Conservation (phyloP, 2,113 vertebrate species). For the Osmerus mordax region DNA sequence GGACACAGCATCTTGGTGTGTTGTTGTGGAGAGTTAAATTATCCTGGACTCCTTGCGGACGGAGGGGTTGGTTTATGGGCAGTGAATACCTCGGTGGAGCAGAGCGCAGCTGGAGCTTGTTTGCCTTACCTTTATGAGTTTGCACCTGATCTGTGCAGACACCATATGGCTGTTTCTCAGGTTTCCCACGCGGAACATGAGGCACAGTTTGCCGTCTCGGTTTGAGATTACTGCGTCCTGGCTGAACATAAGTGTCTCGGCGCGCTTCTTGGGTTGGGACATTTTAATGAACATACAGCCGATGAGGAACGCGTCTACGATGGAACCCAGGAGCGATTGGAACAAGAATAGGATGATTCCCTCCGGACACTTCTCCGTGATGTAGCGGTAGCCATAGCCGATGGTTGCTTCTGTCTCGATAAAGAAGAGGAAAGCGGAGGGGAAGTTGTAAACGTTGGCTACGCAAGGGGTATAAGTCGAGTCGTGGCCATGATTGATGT, state of each 20-base stretch:
- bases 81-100: constrained; percentile 3
- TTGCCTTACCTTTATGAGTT: constrained; percentile 84
- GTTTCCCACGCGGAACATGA: constrained; percentile 90
- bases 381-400: constrained; percentile 85
- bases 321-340: constrained; percentile 85
- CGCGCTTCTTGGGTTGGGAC: constrained; percentile 88
- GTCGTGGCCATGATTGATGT: constrained; percentile 75
- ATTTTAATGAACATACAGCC: constrained; percentile 93
- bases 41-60: not conserved
- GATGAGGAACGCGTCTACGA: constrained; percentile 87
- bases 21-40: not conserved
- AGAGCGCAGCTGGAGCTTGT: constrained; percentile 9
- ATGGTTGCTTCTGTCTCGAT: constrained; percentile 89
- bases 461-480: constrained; percentile 80
- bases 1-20: not conserved
- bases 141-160: constrained; percentile 88
- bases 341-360: constrained; percentile 87
- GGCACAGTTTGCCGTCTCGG: constrained; percentile 83
- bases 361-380: constrained; percentile 86
- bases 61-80: not conserved
- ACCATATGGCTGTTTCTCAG: constrained; percentile 92
- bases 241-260: constrained; percentile 89
- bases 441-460: constrained; percentile 89
- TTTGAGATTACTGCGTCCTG: constrained; percentile 81
- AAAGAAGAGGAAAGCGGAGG: constrained; percentile 87